Percentiles rank a stretch among this genome's conserved stretches.
Conservation (phyloP, 2,113 vertebrate species). For the Cyprinus carpio region DNA sequence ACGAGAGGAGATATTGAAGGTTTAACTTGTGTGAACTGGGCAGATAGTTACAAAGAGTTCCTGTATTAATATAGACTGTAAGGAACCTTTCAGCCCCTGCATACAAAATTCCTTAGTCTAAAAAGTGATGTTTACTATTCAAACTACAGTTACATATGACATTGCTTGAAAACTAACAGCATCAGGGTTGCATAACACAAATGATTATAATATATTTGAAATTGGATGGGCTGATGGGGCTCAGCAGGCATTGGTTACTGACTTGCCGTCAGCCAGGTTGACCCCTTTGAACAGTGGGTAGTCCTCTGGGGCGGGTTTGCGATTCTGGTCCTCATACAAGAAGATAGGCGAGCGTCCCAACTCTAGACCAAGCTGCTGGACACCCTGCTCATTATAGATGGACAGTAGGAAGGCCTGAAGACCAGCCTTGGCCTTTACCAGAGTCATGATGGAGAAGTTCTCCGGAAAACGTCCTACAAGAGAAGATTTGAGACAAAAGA, state of each 20-base stretch:
- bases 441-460: constrained; percentile 88
- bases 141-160: not conserved
- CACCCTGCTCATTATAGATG: constrained; percentile 84
- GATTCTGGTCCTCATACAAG: constrained; percentile 86
- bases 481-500: not conserved
- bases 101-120: not conserved
- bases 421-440: constrained; percentile 81
- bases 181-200: not conserved
- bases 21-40: not conserved
- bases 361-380: constrained; percentile 87
- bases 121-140: not conserved
- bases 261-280: constrained; percentile 91
- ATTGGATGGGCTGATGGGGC: not conserved
- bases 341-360: constrained; percentile 85
- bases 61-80: not conserved
- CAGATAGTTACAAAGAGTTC: not conserved
- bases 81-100: not conserved
- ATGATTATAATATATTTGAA: not conserved
- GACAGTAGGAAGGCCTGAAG: constrained; percentile 87
- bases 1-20: constrained; percentile 23
- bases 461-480: constrained; percentile 83
- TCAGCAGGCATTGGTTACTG: constrained; percentile 74
- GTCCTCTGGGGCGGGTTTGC: constrained; percentile 81
- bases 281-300: constrained; percentile 86
- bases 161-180: not conserved